phyloP scores from a whole-genome alignment of 1,140 invertebrate species.

The Heterodera schachtii region DNA sequence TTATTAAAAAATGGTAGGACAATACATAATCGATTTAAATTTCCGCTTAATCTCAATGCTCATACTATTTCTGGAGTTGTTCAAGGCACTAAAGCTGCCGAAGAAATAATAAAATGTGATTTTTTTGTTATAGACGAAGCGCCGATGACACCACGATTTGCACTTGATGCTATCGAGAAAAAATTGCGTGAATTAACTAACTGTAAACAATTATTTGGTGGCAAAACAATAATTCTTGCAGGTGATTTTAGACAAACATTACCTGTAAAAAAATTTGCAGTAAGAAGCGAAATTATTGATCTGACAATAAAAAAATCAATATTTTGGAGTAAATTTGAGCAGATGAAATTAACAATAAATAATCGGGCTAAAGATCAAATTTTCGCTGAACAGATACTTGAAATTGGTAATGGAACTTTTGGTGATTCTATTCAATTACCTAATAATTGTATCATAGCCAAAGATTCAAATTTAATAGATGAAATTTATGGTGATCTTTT shows the following conservation, averaged over 20 bases:
- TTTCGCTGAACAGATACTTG: slow-evolving; percentile 9
- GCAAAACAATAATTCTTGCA: no score
- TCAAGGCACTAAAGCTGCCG: no score
- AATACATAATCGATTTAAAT: no score
- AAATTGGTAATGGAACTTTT: slow-evolving; percentile 2
- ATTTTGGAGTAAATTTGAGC: slow-evolving; percentile 9
- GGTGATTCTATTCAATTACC: slow-evolving; percentile 25
- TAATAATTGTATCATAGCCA: slow-evolving; percentile 9
- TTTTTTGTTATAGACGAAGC: slow-evolving; percentile 23
- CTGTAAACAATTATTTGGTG: slow-evolving; percentile 48
- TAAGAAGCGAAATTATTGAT: slow-evolving; percentile 35
- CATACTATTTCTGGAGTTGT: no score
- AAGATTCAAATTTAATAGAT: slow-evolving; percentile 10
- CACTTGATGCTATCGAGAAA: no score
- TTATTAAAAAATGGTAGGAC: no score
- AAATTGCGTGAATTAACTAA: slow-evolving; percentile 6
- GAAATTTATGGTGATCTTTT: slow-evolving; percentile 24
- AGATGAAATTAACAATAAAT: slow-evolving; percentile 38
- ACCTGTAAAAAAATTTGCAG: no score
- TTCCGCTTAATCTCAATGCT: no score
- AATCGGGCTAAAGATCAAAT: slow-evolving; percentile 42
- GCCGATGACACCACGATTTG: slow-evolving; percentile 12
- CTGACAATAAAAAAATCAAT: slow-evolving; percentile 50
- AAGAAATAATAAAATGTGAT: slow-evolving; percentile 6
- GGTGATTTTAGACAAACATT: no score